phyloP scores from a whole-genome alignment of 2,797 vertebrate genomes.

The Gephyroberyx darwinii region DNA sequence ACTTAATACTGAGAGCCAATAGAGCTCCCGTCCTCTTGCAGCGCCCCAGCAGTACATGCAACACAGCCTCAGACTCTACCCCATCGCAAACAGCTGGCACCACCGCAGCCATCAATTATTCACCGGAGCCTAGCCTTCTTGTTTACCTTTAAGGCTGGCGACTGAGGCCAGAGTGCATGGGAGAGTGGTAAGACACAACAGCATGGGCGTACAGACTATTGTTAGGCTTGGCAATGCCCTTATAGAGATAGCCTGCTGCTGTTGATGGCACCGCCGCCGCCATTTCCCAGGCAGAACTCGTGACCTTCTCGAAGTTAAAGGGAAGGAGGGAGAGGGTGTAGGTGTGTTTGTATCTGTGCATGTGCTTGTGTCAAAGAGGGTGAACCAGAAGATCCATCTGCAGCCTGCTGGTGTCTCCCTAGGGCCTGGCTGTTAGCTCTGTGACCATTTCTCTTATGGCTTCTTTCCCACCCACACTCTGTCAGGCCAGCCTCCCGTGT shows the following conservation, averaged over 20 bases:
- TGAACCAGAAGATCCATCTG: constrained; percentile 11
- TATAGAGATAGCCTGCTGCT: neutral
- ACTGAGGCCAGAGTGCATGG: constrained; percentile 48
- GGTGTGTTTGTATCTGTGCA: neutral
- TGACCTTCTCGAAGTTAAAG: constrained; percentile 20
- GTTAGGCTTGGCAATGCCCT: constrained; percentile 2
- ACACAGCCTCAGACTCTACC: constrained; percentile 46
- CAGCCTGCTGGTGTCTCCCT: neutral
- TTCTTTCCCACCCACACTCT: constrained; percentile 38
- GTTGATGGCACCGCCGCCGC: neutral
- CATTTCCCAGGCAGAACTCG: constrained; percentile 16
- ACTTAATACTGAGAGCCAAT: constrained; percentile 28
- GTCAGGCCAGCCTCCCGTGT: constrained; percentile 34
- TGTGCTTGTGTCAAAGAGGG: neutral
- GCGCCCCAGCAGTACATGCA: constrained; percentile 34
- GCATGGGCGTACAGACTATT: constrained; percentile 5
- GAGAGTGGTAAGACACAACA: constrained; percentile 24
- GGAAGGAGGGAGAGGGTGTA: neutral
- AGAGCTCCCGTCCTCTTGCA: constrained; percentile 45
- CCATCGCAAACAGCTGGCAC: constrained; percentile 68
- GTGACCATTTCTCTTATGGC: constrained; percentile 20
- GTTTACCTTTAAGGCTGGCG: constrained; percentile 73
- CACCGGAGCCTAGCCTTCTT: constrained; percentile 65
- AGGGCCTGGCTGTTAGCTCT: constrained; percentile 27
- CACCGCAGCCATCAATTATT: constrained; percentile 76